Evolutionary conservation across 1,140 invertebrate genomes (phyloP).

Genomic region (Lordiphosa clarofinis): DNA sequence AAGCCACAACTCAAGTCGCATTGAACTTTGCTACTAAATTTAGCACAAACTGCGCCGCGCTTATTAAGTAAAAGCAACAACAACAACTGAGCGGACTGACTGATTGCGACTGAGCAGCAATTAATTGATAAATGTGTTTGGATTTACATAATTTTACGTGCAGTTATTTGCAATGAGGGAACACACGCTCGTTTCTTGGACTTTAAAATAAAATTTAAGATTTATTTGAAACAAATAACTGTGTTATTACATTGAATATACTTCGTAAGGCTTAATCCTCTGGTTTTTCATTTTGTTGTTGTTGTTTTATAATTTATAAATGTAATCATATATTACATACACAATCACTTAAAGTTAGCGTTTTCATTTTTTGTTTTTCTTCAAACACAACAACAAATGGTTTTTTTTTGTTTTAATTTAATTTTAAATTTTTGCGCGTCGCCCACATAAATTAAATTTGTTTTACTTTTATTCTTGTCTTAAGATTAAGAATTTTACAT

Average conservation of each 20-base stretch:
- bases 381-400: conserved; percentile 18
- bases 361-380: conserved; percentile 41
- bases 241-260: conserved; percentile 80
- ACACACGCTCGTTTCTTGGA: conserved; percentile 15
- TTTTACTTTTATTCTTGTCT: conserved; percentile 28
- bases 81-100: not conserved
- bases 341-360: conserved; percentile 69
- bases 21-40: conserved; percentile 72
- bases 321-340: conserved; percentile 76
- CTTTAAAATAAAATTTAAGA: conserved; percentile 79
- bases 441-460: conserved; percentile 23
- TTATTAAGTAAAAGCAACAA: conserved; percentile 34
- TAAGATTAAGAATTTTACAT: conserved; percentile 62
- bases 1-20: conserved; percentile 9
- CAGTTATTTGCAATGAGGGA: conserved; percentile 48
- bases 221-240: conserved; percentile 80
- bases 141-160: conserved; percentile 65
- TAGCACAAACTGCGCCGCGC: conserved; percentile 63
- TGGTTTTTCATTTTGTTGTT: too few species aligned
- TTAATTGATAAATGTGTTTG: conserved; percentile 46
- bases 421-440: conserved; percentile 28
- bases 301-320: conserved; percentile 42
- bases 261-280: conserved; percentile 57
- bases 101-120: conserved; percentile 18
- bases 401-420: conserved; percentile 31